phyloP scores from a whole-genome alignment of 2,888 invertebrate species.

The Hydrotaea cyrtoneurina region DNA sequence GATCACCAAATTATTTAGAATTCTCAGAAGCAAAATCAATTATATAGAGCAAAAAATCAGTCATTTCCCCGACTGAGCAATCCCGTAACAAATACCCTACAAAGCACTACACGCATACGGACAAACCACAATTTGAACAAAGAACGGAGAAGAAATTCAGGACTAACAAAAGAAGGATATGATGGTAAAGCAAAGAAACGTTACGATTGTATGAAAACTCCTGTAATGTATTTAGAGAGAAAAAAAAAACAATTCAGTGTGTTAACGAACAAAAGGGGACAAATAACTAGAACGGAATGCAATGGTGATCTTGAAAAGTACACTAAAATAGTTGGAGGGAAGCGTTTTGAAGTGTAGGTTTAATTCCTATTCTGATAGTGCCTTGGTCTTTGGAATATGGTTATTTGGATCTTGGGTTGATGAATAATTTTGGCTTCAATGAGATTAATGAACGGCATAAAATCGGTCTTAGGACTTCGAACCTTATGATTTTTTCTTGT shows the following conservation, averaged over 20 bases:
- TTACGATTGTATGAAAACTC: background rate
- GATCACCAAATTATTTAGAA: too few species aligned
- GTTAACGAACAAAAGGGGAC: background rate
- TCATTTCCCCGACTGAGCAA: too few species aligned
- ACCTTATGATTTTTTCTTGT: too few species aligned
- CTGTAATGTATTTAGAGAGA: background rate
- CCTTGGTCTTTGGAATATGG: too few species aligned
- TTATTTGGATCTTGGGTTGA: too few species aligned
- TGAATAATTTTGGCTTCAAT: too few species aligned
- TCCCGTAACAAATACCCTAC: too few species aligned
- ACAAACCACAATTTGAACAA: background rate
- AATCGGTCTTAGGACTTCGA: too few species aligned
- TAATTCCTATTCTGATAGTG: too few species aligned
- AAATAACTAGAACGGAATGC: background rate
- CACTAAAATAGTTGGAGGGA: background rate
- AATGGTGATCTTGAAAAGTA: background rate
- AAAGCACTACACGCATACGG: background rate
- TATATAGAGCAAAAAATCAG: background rate
- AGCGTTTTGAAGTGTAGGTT: too few species aligned
- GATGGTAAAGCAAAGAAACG: constrained; percentile 3
- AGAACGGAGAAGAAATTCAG: background rate
- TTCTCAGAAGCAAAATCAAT: too few species aligned
- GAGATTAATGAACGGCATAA: too few species aligned
- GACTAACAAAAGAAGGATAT: constrained; percentile 11
- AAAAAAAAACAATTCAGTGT: constrained; percentile 10